Conservation (phyloP, 2,888 invertebrate species). For the Capitulum mitella region DNA sequence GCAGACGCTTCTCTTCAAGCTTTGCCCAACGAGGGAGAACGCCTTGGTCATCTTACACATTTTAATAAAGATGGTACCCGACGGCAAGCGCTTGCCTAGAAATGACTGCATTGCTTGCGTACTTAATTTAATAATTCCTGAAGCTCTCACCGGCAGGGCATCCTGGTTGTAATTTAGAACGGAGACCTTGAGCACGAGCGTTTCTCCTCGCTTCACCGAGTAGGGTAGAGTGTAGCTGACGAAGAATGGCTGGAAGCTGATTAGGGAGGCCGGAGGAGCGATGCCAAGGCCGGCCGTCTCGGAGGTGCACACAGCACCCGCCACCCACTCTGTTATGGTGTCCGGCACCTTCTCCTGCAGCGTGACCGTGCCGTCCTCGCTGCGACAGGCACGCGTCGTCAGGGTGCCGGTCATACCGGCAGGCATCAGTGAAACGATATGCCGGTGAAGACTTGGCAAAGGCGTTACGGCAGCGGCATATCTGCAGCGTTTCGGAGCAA, state of each 20-base stretch:
- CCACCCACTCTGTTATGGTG: conserved; percentile 57
- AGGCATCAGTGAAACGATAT: too few relatives aligned
- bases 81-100: too few relatives aligned
- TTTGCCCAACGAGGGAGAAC: too few relatives aligned
- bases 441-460: too few relatives aligned
- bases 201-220: conserved; percentile 34
- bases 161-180: conserved; percentile 34
- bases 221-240: conserved; percentile 33
- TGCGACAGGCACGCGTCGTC: neutral
- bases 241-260: conserved; percentile 53
- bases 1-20: too few relatives aligned
- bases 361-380: conserved; percentile 35
- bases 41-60: too few relatives aligned
- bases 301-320: conserved; percentile 51
- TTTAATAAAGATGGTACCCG: too few relatives aligned
- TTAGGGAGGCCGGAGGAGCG: neutral
- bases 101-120: too few relatives aligned
- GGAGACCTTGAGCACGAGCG: conserved; percentile 35
- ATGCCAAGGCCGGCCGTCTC: conserved; percentile 29
- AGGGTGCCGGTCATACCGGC: neutral
- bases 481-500: neutral
- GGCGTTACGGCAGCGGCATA: too few relatives aligned
- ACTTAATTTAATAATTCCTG: too few relatives aligned
- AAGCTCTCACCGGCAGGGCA: conserved; percentile 30
- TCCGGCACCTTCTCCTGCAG: conserved; percentile 47